A percentile compares a stretch with the other conserved stretches of the same genome.
These are phyloP conservation scores for Sympetrum striolatum DNA, from an alignment of 2,888 invertebrate genomes.

Conservation along the genomic window DNA sequence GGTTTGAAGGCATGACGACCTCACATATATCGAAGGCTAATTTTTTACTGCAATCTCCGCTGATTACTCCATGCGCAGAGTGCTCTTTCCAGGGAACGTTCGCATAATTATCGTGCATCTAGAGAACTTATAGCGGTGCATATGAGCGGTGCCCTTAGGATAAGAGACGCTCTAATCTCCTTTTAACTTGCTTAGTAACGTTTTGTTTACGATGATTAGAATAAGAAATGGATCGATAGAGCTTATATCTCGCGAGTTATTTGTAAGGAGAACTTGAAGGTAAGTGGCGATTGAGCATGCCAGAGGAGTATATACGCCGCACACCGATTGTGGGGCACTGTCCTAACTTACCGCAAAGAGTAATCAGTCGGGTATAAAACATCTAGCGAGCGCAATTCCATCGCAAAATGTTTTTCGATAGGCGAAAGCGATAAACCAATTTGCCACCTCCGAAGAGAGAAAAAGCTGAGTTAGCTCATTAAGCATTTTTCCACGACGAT, in stretches of 20 bases:
- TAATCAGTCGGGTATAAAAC: no score
- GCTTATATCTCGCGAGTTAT: no score
- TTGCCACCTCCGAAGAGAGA: neutral
- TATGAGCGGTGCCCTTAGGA: neutral
- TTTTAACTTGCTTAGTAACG: neutral
- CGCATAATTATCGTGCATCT: neutral
- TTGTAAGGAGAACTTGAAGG: no score
- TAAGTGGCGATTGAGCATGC: no score
- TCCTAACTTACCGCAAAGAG: no score
- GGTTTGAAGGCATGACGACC: neutral
- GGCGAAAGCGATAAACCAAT: neutral
- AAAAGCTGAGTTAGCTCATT: neutral
- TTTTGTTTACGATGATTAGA: no score
- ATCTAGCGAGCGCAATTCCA: neutral
- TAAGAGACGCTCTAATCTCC: neutral
- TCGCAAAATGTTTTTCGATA: neutral
- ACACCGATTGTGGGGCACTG: no score
- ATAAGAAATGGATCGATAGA: no score
- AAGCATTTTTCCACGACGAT: neutral
- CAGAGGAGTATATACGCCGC: no score
- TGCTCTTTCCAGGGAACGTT: neutral
- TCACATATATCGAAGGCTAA: neutral
- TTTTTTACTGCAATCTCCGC: neutral
- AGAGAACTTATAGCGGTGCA: neutral
- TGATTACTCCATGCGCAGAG: neutral